A percentile compares a stretch with the other conserved stretches of the same genome.
Conservation (phyloP, 1,140 invertebrate genomes). For the Melanaphis sacchari region DNA sequence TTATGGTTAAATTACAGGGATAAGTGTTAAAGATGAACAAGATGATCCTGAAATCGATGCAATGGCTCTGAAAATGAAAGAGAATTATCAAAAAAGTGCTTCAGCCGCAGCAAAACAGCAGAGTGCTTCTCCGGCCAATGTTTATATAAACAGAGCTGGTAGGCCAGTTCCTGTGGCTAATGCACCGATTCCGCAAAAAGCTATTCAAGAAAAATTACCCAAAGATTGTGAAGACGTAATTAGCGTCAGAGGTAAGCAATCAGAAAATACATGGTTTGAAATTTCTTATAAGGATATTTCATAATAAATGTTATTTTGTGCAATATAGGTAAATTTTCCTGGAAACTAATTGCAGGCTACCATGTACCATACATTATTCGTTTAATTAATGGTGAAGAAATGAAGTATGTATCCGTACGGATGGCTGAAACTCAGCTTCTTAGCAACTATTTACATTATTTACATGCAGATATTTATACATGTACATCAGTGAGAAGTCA, state of each 20-base stretch:
- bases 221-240: conserved; percentile 19
- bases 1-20: conserved; percentile 67
- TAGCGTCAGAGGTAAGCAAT: conserved; percentile 33
- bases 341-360: conserved; percentile 83
- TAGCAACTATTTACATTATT: conserved; percentile 82
- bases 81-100: conserved; percentile 81
- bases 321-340: conserved; percentile 79
- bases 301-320: conserved; percentile 61
- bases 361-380: conserved; percentile 85
- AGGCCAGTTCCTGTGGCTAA: neutral
- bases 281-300: neutral
- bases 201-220: neutral
- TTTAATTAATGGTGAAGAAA: conserved; percentile 68
- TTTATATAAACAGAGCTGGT: conserved; percentile 41
- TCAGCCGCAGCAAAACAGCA: conserved; percentile 63
- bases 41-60: conserved; percentile 87
- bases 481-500: conserved; percentile 92
- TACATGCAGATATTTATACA: conserved; percentile 83
- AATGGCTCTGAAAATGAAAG: conserved; percentile 84
- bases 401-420: conserved; percentile 88
- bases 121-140: neutral
- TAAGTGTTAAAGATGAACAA: conserved; percentile 62
- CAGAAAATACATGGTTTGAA: neutral
- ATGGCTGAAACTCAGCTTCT: conserved; percentile 88
- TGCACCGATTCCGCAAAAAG: neutral